Base-by-base conservation (phyloP, 2,888 invertebrate genomes). In the Microplitis deprimator region DNA sequence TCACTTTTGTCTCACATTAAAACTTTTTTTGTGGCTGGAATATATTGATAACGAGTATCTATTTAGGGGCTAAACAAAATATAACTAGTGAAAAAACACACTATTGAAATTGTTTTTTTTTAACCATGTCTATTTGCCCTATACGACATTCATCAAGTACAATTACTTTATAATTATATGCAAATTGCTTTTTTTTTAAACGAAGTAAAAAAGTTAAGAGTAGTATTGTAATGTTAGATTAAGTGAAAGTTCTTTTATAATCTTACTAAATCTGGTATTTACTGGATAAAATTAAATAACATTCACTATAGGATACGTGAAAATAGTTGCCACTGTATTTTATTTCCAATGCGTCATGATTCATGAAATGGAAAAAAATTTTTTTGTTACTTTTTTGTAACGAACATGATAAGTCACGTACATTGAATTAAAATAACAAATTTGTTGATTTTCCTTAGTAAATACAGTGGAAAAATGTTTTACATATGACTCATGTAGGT, bases 171-270 rank as follows among this genome's bases (percentile, higher is more conserved):
- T 29, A 29, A 29, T 29, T 29, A 29, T 29, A 29, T 29, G 29
- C 29, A 29, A 29, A 29, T 29, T 29, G 29, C 4, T 3, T 29
- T 29, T 3, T 29, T 29, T 29, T 29, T 29, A 29, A 29, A 29
- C 3, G 29, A 50, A 50, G 1, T 62, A 17, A 7, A 62, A 20
- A 20, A 62, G 8, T 20, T 4, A 20, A 62, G 62, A 62, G 17
- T 20, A 8, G 50, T 59, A 10, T 60, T 20, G n/a, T 40, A 64
- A 39, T 5, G 17, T 41, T 70, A 29, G 8, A 60, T 62, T 40
- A 61, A 69, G 84, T 84, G 84, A 84, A 84, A 84, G 84, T 84
- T 62, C 79, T 73, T 75, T 68, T 41, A 60, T 73, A 69, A 82
- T 73, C 83, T 82, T 80, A 83, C 76, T 81, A 75, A 81, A 83